Evolutionary conservation across 2,888 invertebrate genomes (phyloP).

Genomic region (Mermis nigrescens): DNA sequence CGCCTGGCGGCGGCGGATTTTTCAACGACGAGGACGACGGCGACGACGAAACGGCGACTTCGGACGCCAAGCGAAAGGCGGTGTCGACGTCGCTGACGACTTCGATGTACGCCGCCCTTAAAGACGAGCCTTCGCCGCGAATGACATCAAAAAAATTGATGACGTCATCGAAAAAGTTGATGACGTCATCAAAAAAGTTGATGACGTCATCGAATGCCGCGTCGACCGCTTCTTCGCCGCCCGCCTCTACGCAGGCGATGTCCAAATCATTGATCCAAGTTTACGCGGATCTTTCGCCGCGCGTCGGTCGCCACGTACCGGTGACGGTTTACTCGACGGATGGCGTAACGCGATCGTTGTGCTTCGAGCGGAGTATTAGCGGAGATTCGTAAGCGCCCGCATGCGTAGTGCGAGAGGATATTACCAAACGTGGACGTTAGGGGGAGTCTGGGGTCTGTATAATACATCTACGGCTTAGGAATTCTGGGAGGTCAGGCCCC

Average conservation of each 20-base stretch:
- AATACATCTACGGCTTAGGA: no score
- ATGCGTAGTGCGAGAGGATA: no score
- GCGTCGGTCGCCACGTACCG: not conserved
- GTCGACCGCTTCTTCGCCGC: not conserved
- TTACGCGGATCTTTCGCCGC: not conserved
- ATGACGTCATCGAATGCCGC: no score
- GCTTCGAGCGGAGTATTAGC: not conserved
- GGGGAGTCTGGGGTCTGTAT: no score
- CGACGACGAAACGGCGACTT: not conserved
- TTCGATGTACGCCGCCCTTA: no score
- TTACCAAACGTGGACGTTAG: no score
- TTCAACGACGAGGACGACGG: not conserved
- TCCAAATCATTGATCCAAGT: slow-evolving; percentile 1
- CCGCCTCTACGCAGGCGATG: not conserved
- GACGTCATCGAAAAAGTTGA: not conserved
- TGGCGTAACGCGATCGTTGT: not conserved
- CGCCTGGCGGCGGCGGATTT: not conserved
- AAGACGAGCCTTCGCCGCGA: no score
- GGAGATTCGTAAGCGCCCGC: not conserved
- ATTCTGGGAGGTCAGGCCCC: no score
- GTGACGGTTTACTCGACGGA: not conserved
- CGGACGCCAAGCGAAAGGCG: not conserved
- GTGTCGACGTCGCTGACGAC: not conserved
- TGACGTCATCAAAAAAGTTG: not conserved
- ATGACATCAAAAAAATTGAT: no score